Conservation (phyloP, 2,888 invertebrate species). For the Disparrhopalites patrizii region DNA sequence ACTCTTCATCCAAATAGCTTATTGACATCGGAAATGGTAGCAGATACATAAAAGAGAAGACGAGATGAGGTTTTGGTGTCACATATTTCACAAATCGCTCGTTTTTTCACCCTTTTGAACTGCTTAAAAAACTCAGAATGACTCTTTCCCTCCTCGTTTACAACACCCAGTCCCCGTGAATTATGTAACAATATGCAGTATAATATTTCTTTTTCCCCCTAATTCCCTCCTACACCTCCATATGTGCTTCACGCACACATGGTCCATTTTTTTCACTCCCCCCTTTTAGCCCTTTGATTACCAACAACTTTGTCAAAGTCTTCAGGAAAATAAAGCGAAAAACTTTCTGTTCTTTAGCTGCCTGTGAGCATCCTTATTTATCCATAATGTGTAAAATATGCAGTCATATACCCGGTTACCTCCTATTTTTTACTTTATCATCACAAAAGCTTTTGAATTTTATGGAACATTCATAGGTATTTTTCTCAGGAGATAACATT, state of each 20-base stretch:
- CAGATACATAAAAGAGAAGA: too few species aligned
- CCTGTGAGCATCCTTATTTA: too few species aligned
- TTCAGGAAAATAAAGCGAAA: too few species aligned
- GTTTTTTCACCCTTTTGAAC: conserved; percentile 19
- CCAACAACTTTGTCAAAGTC: too few species aligned
- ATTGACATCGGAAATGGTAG: conserved; percentile 26
- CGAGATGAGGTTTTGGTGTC: conserved; percentile 25
- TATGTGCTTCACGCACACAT: conserved; percentile 25
- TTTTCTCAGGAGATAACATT: too few species aligned
- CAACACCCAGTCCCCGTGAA: neutral
- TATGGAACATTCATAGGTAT: too few species aligned
- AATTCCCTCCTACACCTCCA: conserved; percentile 8
- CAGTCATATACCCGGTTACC: too few species aligned
- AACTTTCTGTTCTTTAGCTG: too few species aligned
- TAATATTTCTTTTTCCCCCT: neutral
- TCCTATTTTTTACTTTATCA: too few species aligned
- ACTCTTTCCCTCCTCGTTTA: conserved; percentile 13
- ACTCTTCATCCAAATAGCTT: conserved; percentile 10
- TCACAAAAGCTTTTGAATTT: too few species aligned
- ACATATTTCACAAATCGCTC: conserved; percentile 34
- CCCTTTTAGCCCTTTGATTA: too few species aligned
- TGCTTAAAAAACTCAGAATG: conserved; percentile 19
- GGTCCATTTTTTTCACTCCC: neutral
- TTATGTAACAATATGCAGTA: conserved; percentile 11
- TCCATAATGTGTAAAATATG: too few species aligned